phyloP scores from a whole-genome alignment of 2,888 invertebrate genomes.

The Acrobeloides nanus region DNA sequence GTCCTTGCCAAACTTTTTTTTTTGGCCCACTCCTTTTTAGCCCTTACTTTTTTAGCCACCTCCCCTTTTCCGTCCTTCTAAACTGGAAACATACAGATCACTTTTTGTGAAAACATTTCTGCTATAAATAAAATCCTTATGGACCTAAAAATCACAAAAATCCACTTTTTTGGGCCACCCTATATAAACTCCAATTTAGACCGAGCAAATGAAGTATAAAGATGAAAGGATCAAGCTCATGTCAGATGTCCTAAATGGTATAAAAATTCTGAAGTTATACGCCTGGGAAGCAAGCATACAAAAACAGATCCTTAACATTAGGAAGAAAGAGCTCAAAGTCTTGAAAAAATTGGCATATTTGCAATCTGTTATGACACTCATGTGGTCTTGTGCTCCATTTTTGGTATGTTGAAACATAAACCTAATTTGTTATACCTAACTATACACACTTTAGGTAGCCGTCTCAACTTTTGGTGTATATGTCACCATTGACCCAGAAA shows the following conservation, averaged over 20 bases:
- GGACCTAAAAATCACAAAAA: too few relatives aligned
- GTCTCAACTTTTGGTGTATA: constrained; percentile 76
- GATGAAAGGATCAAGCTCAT: constrained; percentile 25
- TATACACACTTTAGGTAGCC: too few relatives aligned
- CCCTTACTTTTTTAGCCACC: too few relatives aligned
- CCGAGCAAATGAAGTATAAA: constrained; percentile 15
- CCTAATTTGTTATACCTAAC: too few relatives aligned
- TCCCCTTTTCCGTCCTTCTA: too few relatives aligned
- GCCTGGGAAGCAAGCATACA: constrained; percentile 26
- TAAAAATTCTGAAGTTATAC: constrained; percentile 26
- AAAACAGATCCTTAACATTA: constrained; percentile 12
- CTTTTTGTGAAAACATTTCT: too few relatives aligned
- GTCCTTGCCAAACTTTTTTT: too few relatives aligned
- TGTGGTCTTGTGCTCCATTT: constrained; percentile 54
- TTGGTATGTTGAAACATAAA: too few relatives aligned
- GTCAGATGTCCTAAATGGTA: constrained; percentile 25
- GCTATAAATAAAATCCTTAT: not conserved
- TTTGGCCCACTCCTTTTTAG: too few relatives aligned
- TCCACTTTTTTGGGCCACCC: too few relatives aligned
- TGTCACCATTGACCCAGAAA: constrained; percentile 61
- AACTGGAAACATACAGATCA: too few relatives aligned
- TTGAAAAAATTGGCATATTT: constrained; percentile 50
- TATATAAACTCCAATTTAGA: constrained; percentile 5
- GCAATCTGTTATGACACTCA: constrained; percentile 49
- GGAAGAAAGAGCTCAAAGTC: constrained; percentile 21